Evolutionary conservation across 2,888 invertebrate genomes (phyloP).

Genomic region (Epistrophe eligans): DNA sequence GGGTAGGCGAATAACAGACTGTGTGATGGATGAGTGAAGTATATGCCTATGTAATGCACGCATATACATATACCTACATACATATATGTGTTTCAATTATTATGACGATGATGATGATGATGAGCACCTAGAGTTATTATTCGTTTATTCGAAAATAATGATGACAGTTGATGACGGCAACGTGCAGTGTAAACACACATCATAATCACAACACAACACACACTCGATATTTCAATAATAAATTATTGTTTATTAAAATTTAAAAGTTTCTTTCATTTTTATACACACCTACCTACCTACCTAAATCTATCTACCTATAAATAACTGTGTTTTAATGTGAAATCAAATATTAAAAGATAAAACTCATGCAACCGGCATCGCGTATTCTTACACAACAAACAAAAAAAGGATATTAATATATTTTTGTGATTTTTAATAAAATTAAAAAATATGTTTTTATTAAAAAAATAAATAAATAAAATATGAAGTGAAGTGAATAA

Average conservation of each 20-base stretch:
- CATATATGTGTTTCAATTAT: conserved; percentile 72
- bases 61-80: conserved; percentile 55
- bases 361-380: conserved; percentile 62
- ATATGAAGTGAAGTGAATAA: conserved; percentile 62
- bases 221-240: conserved; percentile 34
- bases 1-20: conserved; percentile 62
- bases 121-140: conserved; percentile 78
- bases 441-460: conserved; percentile 37
- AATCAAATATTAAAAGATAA: conserved; percentile 41
- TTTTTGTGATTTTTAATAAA: conserved; percentile 44
- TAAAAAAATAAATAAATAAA: conserved; percentile 6
- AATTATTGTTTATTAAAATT: conserved; percentile 40
- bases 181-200: conserved; percentile 78
- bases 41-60: conserved; percentile 71
- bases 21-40: conserved; percentile 66
- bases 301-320: neutral
- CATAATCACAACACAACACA: conserved; percentile 43
- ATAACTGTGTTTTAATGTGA: conserved; percentile 19
- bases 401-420: conserved; percentile 48
- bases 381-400: conserved; percentile 42
- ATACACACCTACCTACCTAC: neutral
- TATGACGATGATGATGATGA: conserved; percentile 73
- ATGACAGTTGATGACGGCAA: conserved; percentile 80
- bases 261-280: conserved; percentile 25
- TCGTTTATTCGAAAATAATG: conserved; percentile 78